A percentile compares a stretch with the other conserved stretches of the same genome.
phyloP scores from a whole-genome alignment of 2,113 vertebrate genomes.

The Sander vitreus region DNA sequence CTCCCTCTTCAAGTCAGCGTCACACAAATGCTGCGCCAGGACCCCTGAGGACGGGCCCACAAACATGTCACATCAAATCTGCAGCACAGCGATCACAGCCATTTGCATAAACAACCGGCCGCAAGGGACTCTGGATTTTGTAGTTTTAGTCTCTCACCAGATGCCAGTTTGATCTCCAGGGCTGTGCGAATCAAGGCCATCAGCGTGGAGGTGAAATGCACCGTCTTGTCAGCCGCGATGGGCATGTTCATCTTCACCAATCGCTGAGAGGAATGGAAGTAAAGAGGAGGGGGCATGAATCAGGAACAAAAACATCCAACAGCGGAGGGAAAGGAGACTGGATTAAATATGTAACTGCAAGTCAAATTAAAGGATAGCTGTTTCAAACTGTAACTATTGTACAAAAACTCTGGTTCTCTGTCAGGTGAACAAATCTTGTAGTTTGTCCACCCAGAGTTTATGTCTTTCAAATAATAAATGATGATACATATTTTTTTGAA shows the following conservation, averaged over 20 bases:
- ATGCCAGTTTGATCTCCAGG: constrained; percentile 96
- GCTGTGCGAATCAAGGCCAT: constrained; percentile 98
- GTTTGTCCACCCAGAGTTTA: not conserved
- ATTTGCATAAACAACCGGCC: constrained; percentile 16
- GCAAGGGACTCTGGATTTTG: constrained; percentile 36
- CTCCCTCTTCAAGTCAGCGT: constrained; percentile 93
- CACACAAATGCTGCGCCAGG: constrained; percentile 91
- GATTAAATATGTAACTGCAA: not conserved
- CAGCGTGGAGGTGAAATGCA: constrained; percentile 97
- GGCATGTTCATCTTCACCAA: constrained; percentile 99
- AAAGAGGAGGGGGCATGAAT: constrained; percentile 29
- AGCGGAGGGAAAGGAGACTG: not conserved
- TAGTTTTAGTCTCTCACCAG: constrained; percentile 84
- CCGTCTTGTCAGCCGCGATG: constrained; percentile 91
- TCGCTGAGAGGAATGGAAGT: constrained; percentile 83
- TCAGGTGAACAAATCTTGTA: not conserved
- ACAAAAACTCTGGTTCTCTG: not conserved
- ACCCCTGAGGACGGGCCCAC: constrained; percentile 82
- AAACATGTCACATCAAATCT: constrained; percentile 50
- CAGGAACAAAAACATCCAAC: constrained; percentile 15
- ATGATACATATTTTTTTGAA: not conserved
- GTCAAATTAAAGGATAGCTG: not conserved
- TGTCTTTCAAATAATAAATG: not conserved
- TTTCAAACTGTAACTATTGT: not conserved
- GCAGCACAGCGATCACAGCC: not conserved